Conservation (phyloP, 2,888 invertebrate species). For the Mycalesis mineus region DNA sequence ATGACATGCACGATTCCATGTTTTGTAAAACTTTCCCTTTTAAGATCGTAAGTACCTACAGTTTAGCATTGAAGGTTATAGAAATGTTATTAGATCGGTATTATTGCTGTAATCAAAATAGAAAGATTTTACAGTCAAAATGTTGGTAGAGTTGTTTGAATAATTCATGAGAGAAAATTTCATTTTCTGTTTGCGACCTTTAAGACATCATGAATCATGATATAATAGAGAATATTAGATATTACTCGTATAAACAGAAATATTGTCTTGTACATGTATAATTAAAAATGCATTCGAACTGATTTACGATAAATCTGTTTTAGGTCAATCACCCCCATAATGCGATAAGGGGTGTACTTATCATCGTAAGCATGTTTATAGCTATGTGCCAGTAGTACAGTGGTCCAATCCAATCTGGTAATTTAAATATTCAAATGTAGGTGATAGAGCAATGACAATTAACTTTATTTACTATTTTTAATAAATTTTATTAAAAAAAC, state of each 20-base stretch:
- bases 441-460: not conserved
- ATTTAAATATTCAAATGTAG: not conserved
- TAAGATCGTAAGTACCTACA: not conserved
- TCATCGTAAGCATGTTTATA: not conserved
- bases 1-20: constrained; percentile 12
- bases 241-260: too few relatives aligned
- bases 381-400: too few relatives aligned
- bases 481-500: too few relatives aligned
- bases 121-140: constrained; percentile 17
- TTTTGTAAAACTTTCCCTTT: constrained; percentile 3
- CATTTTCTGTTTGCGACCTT: constrained; percentile 26
- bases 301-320: not conserved
- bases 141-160: constrained; percentile 26
- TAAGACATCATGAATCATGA: not conserved
- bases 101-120: not conserved
- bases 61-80: constrained; percentile 5
- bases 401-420: not conserved
- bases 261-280: too few relatives aligned
- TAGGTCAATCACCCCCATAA: constrained; percentile 6
- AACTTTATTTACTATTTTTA: not conserved
- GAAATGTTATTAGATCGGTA: not conserved
- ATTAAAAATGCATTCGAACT: not conserved
- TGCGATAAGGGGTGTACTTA: not conserved
- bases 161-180: constrained; percentile 30
- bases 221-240: not conserved